phyloP scores from a whole-genome alignment of 2,113 vertebrate genomes.

The Zootoca vivipara region DNA sequence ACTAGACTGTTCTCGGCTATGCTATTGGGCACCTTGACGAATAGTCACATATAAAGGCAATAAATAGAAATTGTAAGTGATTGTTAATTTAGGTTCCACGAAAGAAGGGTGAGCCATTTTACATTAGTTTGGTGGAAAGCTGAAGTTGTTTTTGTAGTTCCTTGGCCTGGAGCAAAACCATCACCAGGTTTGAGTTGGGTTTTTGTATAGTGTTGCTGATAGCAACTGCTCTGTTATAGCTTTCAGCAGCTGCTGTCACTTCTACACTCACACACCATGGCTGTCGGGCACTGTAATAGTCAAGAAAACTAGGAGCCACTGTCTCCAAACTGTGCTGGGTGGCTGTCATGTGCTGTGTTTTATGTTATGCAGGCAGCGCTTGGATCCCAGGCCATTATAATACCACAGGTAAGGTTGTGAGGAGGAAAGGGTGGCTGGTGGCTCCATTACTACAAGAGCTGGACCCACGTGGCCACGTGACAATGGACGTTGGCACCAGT shows the following conservation, averaged over 20 bases:
- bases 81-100: neutral
- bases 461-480: neutral
- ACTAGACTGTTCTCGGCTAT: neutral
- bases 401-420: neutral
- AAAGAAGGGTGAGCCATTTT: conserved; percentile 2
- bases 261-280: neutral
- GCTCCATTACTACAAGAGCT: neutral
- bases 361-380: neutral
- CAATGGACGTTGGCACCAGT: neutral
- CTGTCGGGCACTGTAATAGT: neutral
- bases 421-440: neutral
- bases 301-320: neutral
- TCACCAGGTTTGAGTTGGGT: neutral
- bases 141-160: neutral
- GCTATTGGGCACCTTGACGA: too few relatives aligned
- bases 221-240: neutral
- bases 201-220: neutral
- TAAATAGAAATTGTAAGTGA: neutral
- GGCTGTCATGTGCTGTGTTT: neutral
- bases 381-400: neutral
- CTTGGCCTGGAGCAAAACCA: neutral
- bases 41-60: neutral
- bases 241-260: neutral
- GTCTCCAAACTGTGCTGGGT: neutral
- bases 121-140: neutral